These are phyloP conservation scores for Pachycephala philippinensis DNA, from an alignment of 2,113 vertebrate species.

Conservation along the genomic window DNA sequence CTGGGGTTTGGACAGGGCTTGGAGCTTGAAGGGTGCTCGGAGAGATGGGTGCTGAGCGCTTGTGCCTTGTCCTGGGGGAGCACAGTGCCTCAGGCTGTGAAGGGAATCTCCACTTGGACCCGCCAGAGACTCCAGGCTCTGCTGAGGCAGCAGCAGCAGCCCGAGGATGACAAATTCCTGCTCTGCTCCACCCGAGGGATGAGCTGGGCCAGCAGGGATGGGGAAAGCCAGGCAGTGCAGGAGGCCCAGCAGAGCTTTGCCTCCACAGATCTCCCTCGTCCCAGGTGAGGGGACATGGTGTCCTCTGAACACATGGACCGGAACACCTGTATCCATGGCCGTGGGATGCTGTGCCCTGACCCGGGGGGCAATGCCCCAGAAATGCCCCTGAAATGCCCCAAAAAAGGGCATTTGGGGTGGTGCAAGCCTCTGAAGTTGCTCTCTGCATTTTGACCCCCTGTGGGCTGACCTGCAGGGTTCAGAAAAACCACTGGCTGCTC, in stretches of 20 bases:
- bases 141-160: slow-evolving; percentile 48
- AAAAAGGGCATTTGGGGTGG: background rate
- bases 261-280: background rate
- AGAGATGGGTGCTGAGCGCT: rapidly evolving
- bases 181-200: slow-evolving; percentile 39
- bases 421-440: background rate
- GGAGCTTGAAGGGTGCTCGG: background rate
- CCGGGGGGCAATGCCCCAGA: background rate
- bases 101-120: slow-evolving; percentile 55
- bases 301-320: rapidly evolving
- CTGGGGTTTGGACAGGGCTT: background rate
- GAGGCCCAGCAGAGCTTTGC: background rate
- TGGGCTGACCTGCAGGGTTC: background rate
- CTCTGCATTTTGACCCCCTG: background rate
- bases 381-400: background rate
- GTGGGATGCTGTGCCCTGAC: background rate
- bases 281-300: background rate
- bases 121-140: slow-evolving; percentile 43
- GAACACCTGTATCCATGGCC: background rate
- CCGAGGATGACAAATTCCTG: slow-evolving; percentile 40
- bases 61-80: background rate
- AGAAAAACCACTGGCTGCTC: background rate
- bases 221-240: background rate
- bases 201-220: slow-evolving; percentile 28
- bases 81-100: slow-evolving; percentile 21